Base-by-base conservation (phyloP, 2,888 invertebrate genomes). In the Lasioglossum oenotherae region DNA sequence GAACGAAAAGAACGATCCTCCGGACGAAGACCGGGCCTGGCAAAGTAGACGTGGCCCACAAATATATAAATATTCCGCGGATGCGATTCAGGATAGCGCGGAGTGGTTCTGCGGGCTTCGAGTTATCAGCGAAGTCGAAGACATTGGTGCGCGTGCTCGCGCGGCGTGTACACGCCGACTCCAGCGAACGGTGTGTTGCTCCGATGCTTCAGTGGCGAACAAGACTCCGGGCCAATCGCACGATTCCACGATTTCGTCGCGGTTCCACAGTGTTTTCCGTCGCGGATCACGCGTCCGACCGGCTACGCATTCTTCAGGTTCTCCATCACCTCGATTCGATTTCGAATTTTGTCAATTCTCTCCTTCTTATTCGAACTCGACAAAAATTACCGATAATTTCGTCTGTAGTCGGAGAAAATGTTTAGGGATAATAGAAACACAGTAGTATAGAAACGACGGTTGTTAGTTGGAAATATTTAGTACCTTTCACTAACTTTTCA, bases 201-300 rank as follows among this genome's bases (percentile, higher is more conserved):
- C 67, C 84, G 82, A 87, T 89, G 90, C 91, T 93, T 93, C 94
- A 95, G 95, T 95, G 92, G 92, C 93, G 94, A 93, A 92, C 92
- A 93, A 93, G 94, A 93, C 94, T 92, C 91, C 94, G 91, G 92
- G 89, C 93, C 91, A 93, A 94, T 93, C 93, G 93, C 93, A 93
- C 92, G 90, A 80, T 84, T 89, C 85, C 78, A 72, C 84, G 72
- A 78, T 84, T 88, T 86, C 74, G 53, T 74, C 84, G 72, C 57
- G 79, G 69, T 82, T 57, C 81, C 78, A 44, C n/a, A 35, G 44
- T 64, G 35, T n/a, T 46, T 73, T 38, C 35, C 57, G 44, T 44
- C 53, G 78, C 4, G 78, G 46, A n/a, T 19, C 38, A 19, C 27
- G 0, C 46, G 27, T 4, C 27, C 44, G 44, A 46, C 41, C 60